A percentile compares a stretch with the other conserved stretches of the same genome.
Conservation (phyloP, 2,797 vertebrate genomes). For the Argentina silus region DNA sequence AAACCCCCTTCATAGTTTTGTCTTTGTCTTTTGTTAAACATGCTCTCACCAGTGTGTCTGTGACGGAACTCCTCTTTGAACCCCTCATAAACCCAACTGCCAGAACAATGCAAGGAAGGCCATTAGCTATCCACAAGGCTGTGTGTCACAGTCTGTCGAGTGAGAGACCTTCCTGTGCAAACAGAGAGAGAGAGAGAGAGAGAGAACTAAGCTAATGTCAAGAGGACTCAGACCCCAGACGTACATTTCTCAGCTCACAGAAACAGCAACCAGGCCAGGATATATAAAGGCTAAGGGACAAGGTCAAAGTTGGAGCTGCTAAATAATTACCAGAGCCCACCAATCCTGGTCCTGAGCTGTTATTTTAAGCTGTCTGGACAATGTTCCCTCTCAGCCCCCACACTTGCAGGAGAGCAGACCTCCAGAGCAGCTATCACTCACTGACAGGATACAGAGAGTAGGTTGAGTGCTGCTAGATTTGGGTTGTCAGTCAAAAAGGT, state of each 20-base stretch:
- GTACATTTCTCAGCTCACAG: not conserved
- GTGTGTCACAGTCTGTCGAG: not conserved
- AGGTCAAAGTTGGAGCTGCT: constrained; percentile 29
- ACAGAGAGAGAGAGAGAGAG: not conserved
- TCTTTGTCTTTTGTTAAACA: not conserved
- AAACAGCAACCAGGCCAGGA: constrained; percentile 17
- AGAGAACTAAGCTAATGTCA: not conserved
- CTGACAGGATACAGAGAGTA: constrained; percentile 25
- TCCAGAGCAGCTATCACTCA: constrained; percentile 20
- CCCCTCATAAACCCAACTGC: constrained; percentile 14
- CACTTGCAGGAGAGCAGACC: constrained; percentile 30
- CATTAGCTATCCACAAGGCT: not conserved
- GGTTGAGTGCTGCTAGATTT: constrained; percentile 18
- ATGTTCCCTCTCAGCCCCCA: constrained; percentile 6
- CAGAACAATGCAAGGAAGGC: constrained; percentile 32
- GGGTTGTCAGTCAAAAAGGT: constrained; percentile 42
- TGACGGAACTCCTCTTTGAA: constrained; percentile 18
- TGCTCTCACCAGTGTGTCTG: constrained; percentile 8
- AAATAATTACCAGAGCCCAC: constrained; percentile 23
- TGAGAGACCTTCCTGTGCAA: not conserved
- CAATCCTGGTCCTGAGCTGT: constrained; percentile 28
- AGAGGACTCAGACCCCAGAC: not conserved
- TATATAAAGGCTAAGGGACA: constrained; percentile 5
- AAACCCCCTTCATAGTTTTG: not conserved
- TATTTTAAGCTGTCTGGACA: constrained; percentile 38